Percentiles rank a stretch among this genome's conserved stretches.
These are phyloP conservation scores for Drosophila dunni DNA, from an alignment of 1,140 invertebrate species.

Conservation along the genomic window DNA sequence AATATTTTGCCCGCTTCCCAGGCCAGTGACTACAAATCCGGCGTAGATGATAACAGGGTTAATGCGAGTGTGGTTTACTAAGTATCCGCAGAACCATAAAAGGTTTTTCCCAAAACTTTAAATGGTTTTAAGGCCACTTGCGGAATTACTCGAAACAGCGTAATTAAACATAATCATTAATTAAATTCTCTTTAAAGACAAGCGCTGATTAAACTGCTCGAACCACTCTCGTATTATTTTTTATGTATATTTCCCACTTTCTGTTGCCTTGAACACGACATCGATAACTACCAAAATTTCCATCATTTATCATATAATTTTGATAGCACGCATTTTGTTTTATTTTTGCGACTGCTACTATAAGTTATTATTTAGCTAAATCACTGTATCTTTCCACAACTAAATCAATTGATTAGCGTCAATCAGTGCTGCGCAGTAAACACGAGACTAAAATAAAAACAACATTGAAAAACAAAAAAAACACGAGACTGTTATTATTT, in stretches of 20 bases:
- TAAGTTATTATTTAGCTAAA: constrained; percentile 14
- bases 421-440: constrained; percentile 39
- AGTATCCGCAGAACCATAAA: constrained; percentile 7
- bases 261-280: constrained; percentile 6
- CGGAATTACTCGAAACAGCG: background rate
- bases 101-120: background rate
- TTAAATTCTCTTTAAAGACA: too few species aligned
- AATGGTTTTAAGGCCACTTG: background rate
- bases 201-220: background rate
- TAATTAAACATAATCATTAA: background rate
- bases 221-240: background rate
- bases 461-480: background rate
- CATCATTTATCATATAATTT: constrained; percentile 25
- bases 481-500: constrained; percentile 21
- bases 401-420: constrained; percentile 39
- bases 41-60: constrained; percentile 8
- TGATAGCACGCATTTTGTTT: constrained; percentile 31
- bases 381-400: constrained; percentile 18
- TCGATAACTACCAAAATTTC: constrained; percentile 43
- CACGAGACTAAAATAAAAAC: constrained; percentile 23
- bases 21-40: background rate
- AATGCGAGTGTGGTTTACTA: constrained; percentile 7
- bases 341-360: constrained; percentile 20
- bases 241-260: constrained; percentile 3
- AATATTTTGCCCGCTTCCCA: background rate